These are phyloP conservation scores for Oryzias melastigma DNA, from an alignment of 2,113 vertebrate genomes.

Conservation along the genomic window DNA sequence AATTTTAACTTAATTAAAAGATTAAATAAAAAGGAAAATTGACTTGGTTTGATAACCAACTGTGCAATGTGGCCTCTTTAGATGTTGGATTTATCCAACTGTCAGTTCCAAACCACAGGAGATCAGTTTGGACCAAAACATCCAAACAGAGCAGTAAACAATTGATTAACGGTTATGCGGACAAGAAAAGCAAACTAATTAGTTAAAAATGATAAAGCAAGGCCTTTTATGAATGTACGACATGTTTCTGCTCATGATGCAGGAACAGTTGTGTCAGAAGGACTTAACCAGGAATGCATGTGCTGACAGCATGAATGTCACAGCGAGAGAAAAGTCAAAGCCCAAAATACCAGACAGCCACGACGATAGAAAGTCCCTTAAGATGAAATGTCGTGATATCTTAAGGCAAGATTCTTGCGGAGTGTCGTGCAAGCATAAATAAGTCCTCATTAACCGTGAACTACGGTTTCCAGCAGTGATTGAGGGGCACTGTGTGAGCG, in stretches of 20 bases:
- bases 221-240: neutral
- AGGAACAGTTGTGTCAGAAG: neutral
- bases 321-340: constrained; percentile 22
- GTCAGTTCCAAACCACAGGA: neutral
- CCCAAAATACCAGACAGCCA: constrained; percentile 66
- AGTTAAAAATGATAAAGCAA: neutral
- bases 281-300: constrained; percentile 47
- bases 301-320: constrained; percentile 51
- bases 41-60: too few relatives aligned
- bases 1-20: too few relatives aligned
- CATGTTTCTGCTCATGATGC: neutral
- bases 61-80: neutral
- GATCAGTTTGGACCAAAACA: neutral
- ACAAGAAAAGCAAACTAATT: neutral
- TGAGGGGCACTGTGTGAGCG: constrained; percentile 39
- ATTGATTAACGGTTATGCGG: neutral
- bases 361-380: constrained; percentile 57
- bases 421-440: constrained; percentile 41
- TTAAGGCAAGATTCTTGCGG: constrained; percentile 39
- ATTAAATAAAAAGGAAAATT: too few relatives aligned
- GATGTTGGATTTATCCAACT: neutral
- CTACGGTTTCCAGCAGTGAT: constrained; percentile 35
- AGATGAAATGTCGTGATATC: constrained; percentile 48
- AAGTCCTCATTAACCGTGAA: constrained; percentile 52
- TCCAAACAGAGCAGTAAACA: neutral